Conservation (phyloP, 2,797 vertebrate species). For the Chelmon rostratus region DNA sequence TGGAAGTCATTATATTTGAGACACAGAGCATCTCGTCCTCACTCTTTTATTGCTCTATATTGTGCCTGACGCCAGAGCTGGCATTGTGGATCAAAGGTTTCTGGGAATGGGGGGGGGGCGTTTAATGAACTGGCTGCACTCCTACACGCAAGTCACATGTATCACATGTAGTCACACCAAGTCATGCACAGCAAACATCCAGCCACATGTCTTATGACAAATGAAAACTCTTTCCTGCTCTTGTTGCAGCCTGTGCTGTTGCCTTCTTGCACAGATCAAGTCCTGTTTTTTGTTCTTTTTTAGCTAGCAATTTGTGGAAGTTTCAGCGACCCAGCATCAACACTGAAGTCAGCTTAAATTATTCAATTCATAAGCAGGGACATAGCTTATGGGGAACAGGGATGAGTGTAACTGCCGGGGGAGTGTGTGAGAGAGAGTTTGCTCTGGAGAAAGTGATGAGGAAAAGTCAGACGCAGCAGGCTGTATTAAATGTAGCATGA, state of each 20-base stretch:
- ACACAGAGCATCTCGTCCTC: not conserved
- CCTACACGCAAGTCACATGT: not conserved
- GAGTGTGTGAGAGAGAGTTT: slow-evolving; percentile 18
- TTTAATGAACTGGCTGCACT: not conserved
- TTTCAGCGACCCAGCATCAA: slow-evolving; percentile 21
- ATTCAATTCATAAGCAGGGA: slow-evolving; percentile 56
- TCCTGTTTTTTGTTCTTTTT: slow-evolving; percentile 16
- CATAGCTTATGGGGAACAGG: slow-evolving; percentile 31
- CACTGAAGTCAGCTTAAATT: slow-evolving; percentile 41
- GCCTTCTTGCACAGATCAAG: slow-evolving; percentile 1
- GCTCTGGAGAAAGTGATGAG: too few species aligned
- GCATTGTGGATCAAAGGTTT: not conserved
- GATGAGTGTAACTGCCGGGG: not conserved
- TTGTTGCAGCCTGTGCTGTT: not conserved
- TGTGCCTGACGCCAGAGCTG: not conserved
- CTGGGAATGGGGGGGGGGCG: not conserved
- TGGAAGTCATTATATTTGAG: not conserved
- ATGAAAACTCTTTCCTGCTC: not conserved
- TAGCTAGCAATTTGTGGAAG: slow-evolving; percentile 13
- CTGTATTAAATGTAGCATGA: slow-evolving; percentile 54
- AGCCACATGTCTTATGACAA: too few species aligned
- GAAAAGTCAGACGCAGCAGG: slow-evolving; percentile 37
- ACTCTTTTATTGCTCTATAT: not conserved
- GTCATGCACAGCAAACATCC: not conserved
- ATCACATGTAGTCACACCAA: not conserved